A percentile compares a stretch with the other conserved stretches of the same genome.
phyloP scores from a whole-genome alignment of 2,888 invertebrate species.

The Malthinus flaveolus region DNA sequence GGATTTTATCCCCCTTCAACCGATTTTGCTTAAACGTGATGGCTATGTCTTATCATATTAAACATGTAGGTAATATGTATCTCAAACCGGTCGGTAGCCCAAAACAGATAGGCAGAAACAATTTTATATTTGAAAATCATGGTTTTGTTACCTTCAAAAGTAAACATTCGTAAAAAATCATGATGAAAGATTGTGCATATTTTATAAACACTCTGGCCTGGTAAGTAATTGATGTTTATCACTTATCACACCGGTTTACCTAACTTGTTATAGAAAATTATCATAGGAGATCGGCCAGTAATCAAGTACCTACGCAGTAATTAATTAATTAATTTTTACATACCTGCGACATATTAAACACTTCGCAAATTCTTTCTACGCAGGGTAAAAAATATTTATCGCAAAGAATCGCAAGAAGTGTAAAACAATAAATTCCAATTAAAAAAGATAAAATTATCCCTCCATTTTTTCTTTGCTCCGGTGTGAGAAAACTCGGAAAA shows the following conservation, averaged over 20 bases:
- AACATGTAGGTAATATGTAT: too few relatives aligned
- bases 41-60: too few relatives aligned
- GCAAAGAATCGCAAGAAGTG: slow-evolving; percentile 84
- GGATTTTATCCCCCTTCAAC: too few relatives aligned
- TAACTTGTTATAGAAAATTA: background rate
- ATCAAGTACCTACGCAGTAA: background rate
- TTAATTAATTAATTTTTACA: slow-evolving; percentile 29
- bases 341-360: slow-evolving; percentile 72
- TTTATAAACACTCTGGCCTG: too few relatives aligned
- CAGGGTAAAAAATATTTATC: slow-evolving; percentile 91
- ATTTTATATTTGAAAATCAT: too few relatives aligned
- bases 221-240: too few relatives aligned
- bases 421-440: slow-evolving; percentile 82
- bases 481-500: slow-evolving; percentile 66
- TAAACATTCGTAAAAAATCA: too few relatives aligned
- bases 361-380: slow-evolving; percentile 84
- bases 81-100: too few relatives aligned
- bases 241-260: background rate
- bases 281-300: background rate
- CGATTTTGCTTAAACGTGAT: too few relatives aligned
- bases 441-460: slow-evolving; percentile 73
- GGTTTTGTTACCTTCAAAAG: too few relatives aligned
- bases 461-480: slow-evolving; percentile 71
- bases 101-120: too few relatives aligned
- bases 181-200: too few relatives aligned